phyloP scores from a whole-genome alignment of 2,888 invertebrate genomes.

The Euclidia mi region DNA sequence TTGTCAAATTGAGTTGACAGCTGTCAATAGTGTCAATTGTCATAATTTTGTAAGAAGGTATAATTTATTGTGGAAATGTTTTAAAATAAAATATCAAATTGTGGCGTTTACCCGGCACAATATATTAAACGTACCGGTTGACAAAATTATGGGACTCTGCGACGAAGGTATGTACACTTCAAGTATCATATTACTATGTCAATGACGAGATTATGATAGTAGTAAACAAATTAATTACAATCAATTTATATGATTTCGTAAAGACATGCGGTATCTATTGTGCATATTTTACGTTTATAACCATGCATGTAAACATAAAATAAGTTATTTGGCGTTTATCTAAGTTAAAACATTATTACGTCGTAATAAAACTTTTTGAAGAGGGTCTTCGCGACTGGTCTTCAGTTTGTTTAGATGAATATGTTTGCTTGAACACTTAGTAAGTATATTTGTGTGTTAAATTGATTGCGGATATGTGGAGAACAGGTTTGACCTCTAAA shows the following conservation, averaged over 20 bases:
- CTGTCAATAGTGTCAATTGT: slow-evolving; percentile 51
- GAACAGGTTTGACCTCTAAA: slow-evolving; percentile 80
- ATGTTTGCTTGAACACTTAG: slow-evolving; percentile 69
- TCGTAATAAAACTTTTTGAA: slow-evolving; percentile 22
- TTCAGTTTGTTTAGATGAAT: slow-evolving; percentile 54
- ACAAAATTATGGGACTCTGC: slow-evolving; percentile 79
- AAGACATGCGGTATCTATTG: slow-evolving; percentile 27
- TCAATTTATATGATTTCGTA: slow-evolving; percentile 40
- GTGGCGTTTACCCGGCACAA: slow-evolving; percentile 10
- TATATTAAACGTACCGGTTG: slow-evolving; percentile 31
- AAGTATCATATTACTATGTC: slow-evolving; percentile 37
- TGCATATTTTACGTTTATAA: slow-evolving; percentile 18
- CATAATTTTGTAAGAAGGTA: slow-evolving; percentile 40
- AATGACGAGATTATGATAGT: slow-evolving; percentile 41
- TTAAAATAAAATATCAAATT: slow-evolving; percentile 20
- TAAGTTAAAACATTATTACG: slow-evolving; percentile 26
- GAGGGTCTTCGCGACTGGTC: slow-evolving; percentile 30
- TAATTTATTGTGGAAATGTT: slow-evolving; percentile 17
- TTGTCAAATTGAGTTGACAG: slow-evolving; percentile 55
- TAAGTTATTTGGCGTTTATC: not conserved
- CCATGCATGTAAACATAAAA: not conserved
- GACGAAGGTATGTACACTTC: slow-evolving; percentile 79
- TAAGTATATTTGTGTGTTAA: slow-evolving; percentile 61
- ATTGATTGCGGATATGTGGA: slow-evolving; percentile 74
- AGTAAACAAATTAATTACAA: slow-evolving; percentile 83